Evolutionary conservation across 1,140 invertebrate species (phyloP).

Genomic region (Apolygus lucorum): DNA sequence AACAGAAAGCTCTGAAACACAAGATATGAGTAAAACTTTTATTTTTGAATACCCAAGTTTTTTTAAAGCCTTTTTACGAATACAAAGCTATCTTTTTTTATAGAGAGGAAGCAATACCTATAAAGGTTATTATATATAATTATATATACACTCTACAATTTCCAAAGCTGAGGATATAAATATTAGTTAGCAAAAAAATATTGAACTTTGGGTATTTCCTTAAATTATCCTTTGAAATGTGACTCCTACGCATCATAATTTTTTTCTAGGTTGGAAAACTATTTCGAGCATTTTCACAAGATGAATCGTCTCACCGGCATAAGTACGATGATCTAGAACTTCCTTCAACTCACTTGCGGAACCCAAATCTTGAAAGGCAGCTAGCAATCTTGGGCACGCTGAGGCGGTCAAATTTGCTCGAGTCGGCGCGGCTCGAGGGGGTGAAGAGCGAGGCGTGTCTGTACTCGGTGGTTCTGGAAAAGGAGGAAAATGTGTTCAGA

Average conservation of each 20-base stretch:
- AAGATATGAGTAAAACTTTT: too few relatives aligned
- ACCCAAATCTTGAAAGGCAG: constrained; percentile 3
- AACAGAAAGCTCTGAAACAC: too few relatives aligned
- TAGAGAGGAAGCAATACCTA: too few relatives aligned
- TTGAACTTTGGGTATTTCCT: too few relatives aligned
- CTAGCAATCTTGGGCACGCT: constrained; percentile 1
- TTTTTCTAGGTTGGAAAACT: not conserved
- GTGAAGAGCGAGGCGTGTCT: constrained; percentile 10
- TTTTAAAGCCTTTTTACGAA: too few relatives aligned
- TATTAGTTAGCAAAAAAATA: too few relatives aligned
- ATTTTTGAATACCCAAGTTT: too few relatives aligned
- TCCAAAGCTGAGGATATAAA: too few relatives aligned
- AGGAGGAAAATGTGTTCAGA: not conserved
- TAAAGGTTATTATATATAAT: too few relatives aligned
- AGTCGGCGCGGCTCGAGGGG: not conserved
- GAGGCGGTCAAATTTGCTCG: not conserved
- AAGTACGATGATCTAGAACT: not conserved
- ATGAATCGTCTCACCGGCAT: not conserved
- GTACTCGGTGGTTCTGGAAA: constrained; percentile 1
- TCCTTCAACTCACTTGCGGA: not conserved
- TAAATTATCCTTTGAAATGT: not conserved
- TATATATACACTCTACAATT: too few relatives aligned
- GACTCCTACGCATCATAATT: not conserved
- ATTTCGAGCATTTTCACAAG: not conserved
- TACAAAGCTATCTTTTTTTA: too few relatives aligned